Base-by-base conservation (phyloP, 2,888 invertebrate genomes). In the Coecobrya sp. region DNA sequence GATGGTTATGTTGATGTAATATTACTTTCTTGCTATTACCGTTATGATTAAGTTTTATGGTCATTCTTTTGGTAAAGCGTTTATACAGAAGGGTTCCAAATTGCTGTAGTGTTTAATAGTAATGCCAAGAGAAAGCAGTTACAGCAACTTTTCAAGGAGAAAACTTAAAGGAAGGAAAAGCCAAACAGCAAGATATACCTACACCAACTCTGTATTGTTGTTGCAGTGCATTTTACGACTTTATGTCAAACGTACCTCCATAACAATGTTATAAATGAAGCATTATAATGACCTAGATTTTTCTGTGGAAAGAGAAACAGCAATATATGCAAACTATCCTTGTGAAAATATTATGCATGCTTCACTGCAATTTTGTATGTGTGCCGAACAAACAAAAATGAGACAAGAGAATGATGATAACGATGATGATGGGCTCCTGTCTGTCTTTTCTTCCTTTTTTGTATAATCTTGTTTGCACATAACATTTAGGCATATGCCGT, bases 391-490 rank as follows among this genome's bases (percentile, higher is more conserved):
- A 79, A 52, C 79, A 79, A 27, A 79, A 79, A 52, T 0, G 10
- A 52, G 10, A 30, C 52, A 1, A 22, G 10, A 1, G 19, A 42
- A 79, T 25, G 25, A 36, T 30, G 79, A 59, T 0, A 59, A 59
- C 11, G 19, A 59, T 82, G 81, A 13, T 82, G 81, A 82, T 82
- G 81, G 36, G 81, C 10, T 82, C 11, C 81, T 59, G 55, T 55
- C 81, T 82, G 30, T 55, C 81, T 59, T 55, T 22, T 73, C 7
- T n/a, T 76, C 8, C 16, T 2, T 49, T 79, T 52, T 25, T 52
- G 49, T 27, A 52, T 82, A 59, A 82, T 82, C 81, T 59, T 59
- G 13, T 82, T 59, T 82, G 81, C 36, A 82, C 81, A 82, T 19
- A 59, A 4, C 55, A 59, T 59, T 82, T 82, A 82, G 81, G 81